Evolutionary conservation across 2,113 vertebrate species (phyloP).

Genomic region (Zingel zingel): DNA sequence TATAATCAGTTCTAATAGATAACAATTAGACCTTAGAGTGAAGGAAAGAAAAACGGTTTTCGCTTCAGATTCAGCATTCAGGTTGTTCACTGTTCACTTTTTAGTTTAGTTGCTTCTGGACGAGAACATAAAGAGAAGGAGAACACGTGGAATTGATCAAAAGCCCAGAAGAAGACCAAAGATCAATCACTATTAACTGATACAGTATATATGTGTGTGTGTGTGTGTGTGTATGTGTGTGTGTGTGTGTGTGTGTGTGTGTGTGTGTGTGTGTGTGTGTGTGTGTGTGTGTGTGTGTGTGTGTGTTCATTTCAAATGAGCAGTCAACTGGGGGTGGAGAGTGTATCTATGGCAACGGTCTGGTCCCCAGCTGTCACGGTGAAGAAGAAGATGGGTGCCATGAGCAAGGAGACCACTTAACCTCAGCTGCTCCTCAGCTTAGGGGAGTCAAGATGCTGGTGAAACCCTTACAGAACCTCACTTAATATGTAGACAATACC

Average conservation of each 20-base stretch:
- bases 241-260: not conserved
- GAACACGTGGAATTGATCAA: not conserved
- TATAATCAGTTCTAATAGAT: constrained; percentile 80
- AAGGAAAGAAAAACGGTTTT: constrained; percentile 72
- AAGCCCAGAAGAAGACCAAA: not conserved
- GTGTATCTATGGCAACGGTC: constrained; percentile 81
- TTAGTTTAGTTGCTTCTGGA: not conserved
- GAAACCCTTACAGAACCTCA: constrained; percentile 80
- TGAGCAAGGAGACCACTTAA: constrained; percentile 86
- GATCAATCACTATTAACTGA: constrained; percentile 21
- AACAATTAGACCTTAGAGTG: constrained; percentile 82
- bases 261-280: not conserved
- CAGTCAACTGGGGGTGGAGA: constrained; percentile 67
- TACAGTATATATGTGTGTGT: not conserved
- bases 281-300: constrained; percentile 1
- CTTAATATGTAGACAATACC: constrained; percentile 85
- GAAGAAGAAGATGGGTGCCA: constrained; percentile 85
- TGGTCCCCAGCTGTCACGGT: constrained; percentile 80
- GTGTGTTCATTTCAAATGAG: constrained; percentile 78
- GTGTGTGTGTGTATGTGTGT: not conserved
- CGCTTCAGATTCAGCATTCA: constrained; percentile 45
- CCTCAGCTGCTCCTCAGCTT: constrained; percentile 86
- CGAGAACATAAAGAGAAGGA: not conserved
- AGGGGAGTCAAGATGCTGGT: constrained; percentile 86
- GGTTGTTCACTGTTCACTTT: constrained; percentile 42